Evolutionary conservation across 2,888 invertebrate species (phyloP).

Genomic region (Papilio demoleus): DNA sequence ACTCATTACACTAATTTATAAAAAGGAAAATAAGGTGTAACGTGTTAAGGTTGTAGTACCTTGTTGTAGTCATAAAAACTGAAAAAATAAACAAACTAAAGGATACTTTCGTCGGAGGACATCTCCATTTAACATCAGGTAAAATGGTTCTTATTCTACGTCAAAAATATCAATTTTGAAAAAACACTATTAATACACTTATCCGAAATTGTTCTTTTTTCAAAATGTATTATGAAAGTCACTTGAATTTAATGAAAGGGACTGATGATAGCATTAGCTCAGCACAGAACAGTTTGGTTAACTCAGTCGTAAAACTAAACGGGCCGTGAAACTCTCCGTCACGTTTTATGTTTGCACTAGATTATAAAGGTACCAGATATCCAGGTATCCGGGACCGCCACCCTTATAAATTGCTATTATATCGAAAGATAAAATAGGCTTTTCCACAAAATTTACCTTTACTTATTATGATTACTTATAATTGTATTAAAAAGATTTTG

Average conservation of each 20-base stretch:
- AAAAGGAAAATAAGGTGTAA: no score
- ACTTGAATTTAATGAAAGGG: conserved; percentile 36
- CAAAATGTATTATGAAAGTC: conserved; percentile 2
- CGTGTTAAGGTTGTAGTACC: no score
- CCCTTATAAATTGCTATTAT: conserved; percentile 21
- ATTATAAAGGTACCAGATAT: conserved; percentile 61
- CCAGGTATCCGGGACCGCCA: conserved; percentile 27
- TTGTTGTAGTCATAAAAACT: no score
- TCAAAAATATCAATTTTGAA: no score
- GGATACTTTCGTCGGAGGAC: no score
- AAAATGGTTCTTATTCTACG: no score
- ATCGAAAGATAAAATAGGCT: neutral
- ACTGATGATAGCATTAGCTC: conserved; percentile 36
- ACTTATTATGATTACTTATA: neutral
- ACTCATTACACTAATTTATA: no score
- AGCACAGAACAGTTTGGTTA: conserved; percentile 73
- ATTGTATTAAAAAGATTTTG: neutral
- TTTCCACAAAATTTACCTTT: neutral
- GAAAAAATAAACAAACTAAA: no score
- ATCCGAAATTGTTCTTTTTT: neutral
- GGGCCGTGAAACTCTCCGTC: conserved; percentile 75
- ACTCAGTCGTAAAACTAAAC: conserved; percentile 83
- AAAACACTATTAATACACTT: neutral
- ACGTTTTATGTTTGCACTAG: conserved; percentile 81
- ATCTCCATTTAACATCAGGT: no score